Evolutionary conservation across 2,797 vertebrate species (phyloP).

Genomic region (Knipowitschia caucasica): DNA sequence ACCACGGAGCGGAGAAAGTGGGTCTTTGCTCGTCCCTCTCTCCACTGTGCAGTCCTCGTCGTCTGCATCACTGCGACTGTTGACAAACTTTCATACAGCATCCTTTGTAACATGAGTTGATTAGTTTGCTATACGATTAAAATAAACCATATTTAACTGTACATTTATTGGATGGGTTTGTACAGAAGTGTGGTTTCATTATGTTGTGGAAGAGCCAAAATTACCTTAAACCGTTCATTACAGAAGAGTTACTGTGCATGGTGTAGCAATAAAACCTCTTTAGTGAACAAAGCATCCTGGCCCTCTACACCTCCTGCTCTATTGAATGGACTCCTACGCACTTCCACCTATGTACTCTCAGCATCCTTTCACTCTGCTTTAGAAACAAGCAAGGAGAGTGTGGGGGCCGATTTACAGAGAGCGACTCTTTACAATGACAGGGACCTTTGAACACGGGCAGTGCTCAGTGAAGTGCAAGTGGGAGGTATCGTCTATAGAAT

Average conservation of each 20-base stretch:
- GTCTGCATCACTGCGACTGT: too few species aligned
- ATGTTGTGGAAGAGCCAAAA: not conserved
- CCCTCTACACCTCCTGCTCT: constrained; percentile 33
- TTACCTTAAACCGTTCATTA: constrained; percentile 17
- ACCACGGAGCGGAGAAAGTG: too few species aligned
- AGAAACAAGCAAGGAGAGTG: constrained; percentile 60
- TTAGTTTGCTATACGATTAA: too few species aligned
- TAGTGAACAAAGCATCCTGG: constrained; percentile 21
- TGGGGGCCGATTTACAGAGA: constrained; percentile 61
- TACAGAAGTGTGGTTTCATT: too few species aligned
- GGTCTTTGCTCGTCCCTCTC: too few species aligned
- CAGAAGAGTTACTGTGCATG: constrained; percentile 22
- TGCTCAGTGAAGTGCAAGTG: constrained; percentile 53
- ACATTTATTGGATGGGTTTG: too few species aligned
- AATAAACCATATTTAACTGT: too few species aligned
- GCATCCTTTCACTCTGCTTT: constrained; percentile 52
- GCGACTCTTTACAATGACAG: constrained; percentile 47
- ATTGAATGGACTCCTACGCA: constrained; percentile 45
- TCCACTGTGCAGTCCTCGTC: too few species aligned
- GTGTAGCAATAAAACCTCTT: constrained; percentile 13
- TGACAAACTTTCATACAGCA: too few species aligned
- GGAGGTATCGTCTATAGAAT: constrained; percentile 45
- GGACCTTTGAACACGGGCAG: constrained; percentile 54
- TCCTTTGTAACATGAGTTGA: too few species aligned
- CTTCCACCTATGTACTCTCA: constrained; percentile 33